These are phyloP conservation scores for Aricia artaxerxes DNA, from an alignment of 2,888 invertebrate species.

Conservation along the genomic window DNA sequence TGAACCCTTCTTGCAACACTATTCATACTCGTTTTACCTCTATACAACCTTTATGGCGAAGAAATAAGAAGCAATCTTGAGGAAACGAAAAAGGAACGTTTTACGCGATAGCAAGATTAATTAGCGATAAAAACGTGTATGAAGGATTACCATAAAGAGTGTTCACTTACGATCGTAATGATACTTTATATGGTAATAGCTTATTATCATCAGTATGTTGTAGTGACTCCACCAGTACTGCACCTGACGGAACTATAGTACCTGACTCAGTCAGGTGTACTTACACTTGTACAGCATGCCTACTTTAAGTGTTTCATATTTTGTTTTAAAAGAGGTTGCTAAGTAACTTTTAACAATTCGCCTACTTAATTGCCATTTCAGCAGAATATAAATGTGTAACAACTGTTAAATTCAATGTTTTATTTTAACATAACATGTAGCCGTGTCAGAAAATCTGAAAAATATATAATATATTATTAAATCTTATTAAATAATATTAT, in stretches of 20 bases:
- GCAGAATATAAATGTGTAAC: no score
- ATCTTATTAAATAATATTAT: no score
- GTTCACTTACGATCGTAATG: background rate
- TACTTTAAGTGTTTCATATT: no score
- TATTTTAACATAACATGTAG: no score
- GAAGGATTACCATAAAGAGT: background rate
- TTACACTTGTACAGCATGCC: no score
- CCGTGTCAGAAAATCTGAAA: no score
- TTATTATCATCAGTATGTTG: background rate
- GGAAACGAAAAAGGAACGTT: background rate
- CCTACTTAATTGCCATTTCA: no score
- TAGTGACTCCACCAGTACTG: background rate
- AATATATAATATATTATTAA: no score
- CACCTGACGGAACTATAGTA: no score
- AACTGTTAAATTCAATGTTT: no score
- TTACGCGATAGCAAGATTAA: conserved; percentile 27
- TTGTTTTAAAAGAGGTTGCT: no score
- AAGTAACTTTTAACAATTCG: no score
- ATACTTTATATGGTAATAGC: background rate
- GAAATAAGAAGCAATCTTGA: background rate
- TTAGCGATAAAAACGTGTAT: conserved; percentile 23
- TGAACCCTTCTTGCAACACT: conserved; percentile 52
- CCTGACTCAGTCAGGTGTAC: background rate
- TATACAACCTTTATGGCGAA: background rate
- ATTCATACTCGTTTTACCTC: conserved; percentile 24